phyloP scores from a whole-genome alignment of 2,888 invertebrate species.

The Charanyca ferruginea region DNA sequence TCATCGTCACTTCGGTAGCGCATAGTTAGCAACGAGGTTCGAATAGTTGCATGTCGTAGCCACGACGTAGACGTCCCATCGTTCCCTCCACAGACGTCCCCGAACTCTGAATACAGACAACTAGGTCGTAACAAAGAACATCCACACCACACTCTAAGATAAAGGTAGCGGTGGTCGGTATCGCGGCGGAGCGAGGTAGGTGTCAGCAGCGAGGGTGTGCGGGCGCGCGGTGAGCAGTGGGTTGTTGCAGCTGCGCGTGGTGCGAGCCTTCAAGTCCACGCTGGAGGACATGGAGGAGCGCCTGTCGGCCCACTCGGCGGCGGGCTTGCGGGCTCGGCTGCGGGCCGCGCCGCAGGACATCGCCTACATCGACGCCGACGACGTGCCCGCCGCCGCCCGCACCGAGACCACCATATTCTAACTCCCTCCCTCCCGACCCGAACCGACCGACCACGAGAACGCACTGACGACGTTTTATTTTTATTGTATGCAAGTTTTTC shows the following conservation, averaged over 20 bases:
- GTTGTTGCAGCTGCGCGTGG: constrained; percentile 99
- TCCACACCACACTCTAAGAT: constrained; percentile 87
- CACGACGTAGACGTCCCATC: constrained; percentile 63
- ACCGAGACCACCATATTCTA: constrained; percentile 87
- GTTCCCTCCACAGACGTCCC: constrained; percentile 62
- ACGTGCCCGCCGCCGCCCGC: constrained; percentile 81
- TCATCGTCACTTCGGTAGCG: constrained; percentile 58
- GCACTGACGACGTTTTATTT: constrained; percentile 64
- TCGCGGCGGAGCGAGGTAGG: constrained; percentile 35
- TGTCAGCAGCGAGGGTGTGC: constrained; percentile 46
- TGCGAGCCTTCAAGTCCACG: constrained; percentile 99
- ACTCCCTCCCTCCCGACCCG: constrained; percentile 50
- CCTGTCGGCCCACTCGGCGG: constrained; percentile 99
- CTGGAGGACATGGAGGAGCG: constrained; percentile 99
- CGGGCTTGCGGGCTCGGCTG: constrained; percentile 96
- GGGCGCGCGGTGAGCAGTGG: constrained; percentile 52
- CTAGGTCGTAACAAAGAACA: constrained; percentile 69
- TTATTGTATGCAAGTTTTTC: constrained; percentile 68
- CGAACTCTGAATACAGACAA: constrained; percentile 84
- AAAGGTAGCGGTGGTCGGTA: constrained; percentile 68
- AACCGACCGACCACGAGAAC: constrained; percentile 58
- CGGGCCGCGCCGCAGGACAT: constrained; percentile 94
- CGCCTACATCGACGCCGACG: constrained; percentile 95
- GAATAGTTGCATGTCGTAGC: constrained; percentile 75
- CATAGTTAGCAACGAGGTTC: constrained; percentile 61